Base-by-base conservation (phyloP, 1,140 invertebrate genomes). In the Zaprionus davidi region DNA sequence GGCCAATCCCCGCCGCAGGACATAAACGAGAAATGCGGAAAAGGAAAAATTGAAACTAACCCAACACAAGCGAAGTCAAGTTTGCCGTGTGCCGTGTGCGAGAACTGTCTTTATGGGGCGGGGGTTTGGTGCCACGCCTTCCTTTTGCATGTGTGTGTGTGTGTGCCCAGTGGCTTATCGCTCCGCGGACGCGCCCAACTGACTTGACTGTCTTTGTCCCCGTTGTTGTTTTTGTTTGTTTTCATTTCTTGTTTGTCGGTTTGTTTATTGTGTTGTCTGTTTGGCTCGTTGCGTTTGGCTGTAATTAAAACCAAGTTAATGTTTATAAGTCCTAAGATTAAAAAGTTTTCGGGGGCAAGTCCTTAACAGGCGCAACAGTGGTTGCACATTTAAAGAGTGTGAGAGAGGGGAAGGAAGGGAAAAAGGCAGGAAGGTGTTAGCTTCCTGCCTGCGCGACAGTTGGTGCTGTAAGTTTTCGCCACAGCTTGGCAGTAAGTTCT, bases 281-380 rank as follows among this genome's bases (percentile, higher is more conserved):
- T 22, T 66, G 46, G 12, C 11, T 13, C 41, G 41, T 56, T 59
- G 17, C 28, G 26, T 77, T 81, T 58, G 64, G 79, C 67, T 68
- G 80, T 91, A 91, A 91, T 91, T 91, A 91, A 91, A 91, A 91
- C 76, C 86, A 73, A 91, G 81, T 82, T 86, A 91, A 91, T 91
- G 87, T 91, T 90, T 91, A 76, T 91, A 84, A 76, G 34, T 58
- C 60, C 38, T 62, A 65, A 59, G 62, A 67, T 72, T 68, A 77
- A 73, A 60, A 69, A 60, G 56, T 74, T 75, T 69, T 31, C 5
- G n/a, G 41, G 31, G 22, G 55, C 67, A 51, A 58, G 53, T 71
- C 20, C 66, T 76, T 78, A 68, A 79, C n/a, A 73, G 63, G 46
- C 46, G 56, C 28, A 24, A 24, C 20, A 55, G 24, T 11, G 59